Evolutionary conservation across 2,797 vertebrate species (phyloP).

Genomic region (Vultur gryphus): DNA sequence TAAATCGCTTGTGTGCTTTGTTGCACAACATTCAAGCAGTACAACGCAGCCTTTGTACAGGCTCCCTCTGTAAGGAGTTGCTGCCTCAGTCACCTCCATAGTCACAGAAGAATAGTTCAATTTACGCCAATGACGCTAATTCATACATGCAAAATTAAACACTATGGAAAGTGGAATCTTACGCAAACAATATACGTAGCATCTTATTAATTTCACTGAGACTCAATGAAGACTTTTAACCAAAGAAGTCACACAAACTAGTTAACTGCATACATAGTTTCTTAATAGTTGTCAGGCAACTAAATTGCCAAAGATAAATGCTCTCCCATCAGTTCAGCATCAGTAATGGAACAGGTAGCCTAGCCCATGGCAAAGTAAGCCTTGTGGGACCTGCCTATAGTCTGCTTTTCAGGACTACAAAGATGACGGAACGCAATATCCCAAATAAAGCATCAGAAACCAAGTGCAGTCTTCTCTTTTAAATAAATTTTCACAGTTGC

Average conservation of each 20-base stretch:
- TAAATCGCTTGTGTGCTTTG: no score
- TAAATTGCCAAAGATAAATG: not conserved
- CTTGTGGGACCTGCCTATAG: no score
- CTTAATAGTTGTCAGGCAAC: not conserved
- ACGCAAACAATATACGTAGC: not conserved
- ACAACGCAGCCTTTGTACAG: no score
- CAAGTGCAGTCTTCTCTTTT: not conserved
- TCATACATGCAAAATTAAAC: not conserved
- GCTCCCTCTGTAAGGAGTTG: accelerated
- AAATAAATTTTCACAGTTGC: no score
- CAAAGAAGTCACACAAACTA: not conserved
- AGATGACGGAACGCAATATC: accelerated
- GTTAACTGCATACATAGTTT: not conserved
- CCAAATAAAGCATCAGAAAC: not conserved
- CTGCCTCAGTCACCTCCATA: not conserved
- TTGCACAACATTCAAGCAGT: accelerated
- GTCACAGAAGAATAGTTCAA: not conserved
- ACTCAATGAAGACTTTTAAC: not conserved
- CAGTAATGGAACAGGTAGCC: not conserved
- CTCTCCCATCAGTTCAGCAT: not conserved
- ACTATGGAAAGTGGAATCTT: not conserved
- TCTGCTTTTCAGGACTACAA: not conserved
- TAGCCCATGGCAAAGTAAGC: not conserved
- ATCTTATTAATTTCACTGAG: not conserved
- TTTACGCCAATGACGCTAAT: not conserved